Percentiles rank a stretch among this genome's conserved stretches.
Evolutionary conservation across 1,140 invertebrate genomes (phyloP).

Genomic region (Drosophila teissieri): DNA sequence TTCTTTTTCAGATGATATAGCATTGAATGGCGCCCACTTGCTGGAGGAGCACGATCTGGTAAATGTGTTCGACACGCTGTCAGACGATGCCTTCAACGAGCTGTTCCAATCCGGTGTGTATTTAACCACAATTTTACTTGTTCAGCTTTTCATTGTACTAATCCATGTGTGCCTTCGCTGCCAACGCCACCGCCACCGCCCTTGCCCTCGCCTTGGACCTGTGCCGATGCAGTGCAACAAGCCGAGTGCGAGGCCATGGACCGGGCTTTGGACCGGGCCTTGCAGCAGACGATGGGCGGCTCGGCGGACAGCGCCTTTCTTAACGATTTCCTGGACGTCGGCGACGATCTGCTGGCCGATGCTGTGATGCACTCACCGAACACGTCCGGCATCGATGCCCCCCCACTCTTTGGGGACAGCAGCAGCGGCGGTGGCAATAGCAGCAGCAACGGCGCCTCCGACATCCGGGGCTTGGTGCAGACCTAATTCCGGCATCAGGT

Average conservation of each 20-base stretch:
- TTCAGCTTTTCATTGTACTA: constrained; percentile 72
- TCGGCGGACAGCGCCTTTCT: constrained; percentile 85
- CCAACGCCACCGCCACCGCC: constrained; percentile 11
- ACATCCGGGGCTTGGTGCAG: constrained; percentile 79
- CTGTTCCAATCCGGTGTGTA: constrained; percentile 88
- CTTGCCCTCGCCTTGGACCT: constrained; percentile 32
- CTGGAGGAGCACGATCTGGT: constrained; percentile 94
- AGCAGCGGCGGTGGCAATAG: constrained; percentile 61
- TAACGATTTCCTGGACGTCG: constrained; percentile 77
- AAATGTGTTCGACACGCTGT: constrained; percentile 94
- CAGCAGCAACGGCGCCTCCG: constrained; percentile 60
- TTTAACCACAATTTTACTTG: constrained; percentile 65
- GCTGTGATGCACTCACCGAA: constrained; percentile 76
- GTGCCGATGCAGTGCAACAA: constrained; percentile 87
- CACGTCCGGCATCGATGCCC: constrained; percentile 73
- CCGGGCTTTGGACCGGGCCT: constrained; percentile 91
- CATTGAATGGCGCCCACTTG: constrained; percentile 86
- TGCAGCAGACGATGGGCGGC: constrained; percentile 89
- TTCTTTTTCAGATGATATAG: constrained; percentile 76
- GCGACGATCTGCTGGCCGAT: constrained; percentile 73
- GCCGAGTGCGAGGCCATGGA: constrained; percentile 94
- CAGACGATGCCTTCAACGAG: constrained; percentile 96
- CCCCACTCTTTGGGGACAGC: constrained; percentile 76
- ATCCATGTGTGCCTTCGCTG: constrained; percentile 67
- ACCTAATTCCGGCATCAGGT: constrained; percentile 48